Evolutionary conservation across 23 tunicate species (phyloP), one percentile per base, ranked within the genome.

Genomic region (Styela plicata): DNA sequence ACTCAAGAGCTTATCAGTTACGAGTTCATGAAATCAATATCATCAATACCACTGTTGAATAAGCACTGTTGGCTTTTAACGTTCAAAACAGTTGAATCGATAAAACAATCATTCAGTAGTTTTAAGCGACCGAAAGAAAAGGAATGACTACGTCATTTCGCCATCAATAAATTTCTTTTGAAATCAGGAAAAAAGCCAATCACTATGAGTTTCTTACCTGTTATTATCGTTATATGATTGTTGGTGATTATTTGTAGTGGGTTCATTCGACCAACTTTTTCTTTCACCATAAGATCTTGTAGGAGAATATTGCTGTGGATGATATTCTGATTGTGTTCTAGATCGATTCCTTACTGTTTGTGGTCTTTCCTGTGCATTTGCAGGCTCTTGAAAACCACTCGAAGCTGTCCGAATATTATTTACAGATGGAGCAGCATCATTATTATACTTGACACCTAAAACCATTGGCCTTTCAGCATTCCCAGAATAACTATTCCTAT

Each of bases 381-480:
- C 10, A 5, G 57, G 57, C 57, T 44, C 57, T 44, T 7, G 29
- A 71, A 28, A 30, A 34, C 2, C 29, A 71, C 77, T 71, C 29
- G 35, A 36, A 3, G 77, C 36, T 16, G 26, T 34, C 34, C 29
- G 32, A 26, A 16, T 34, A 17, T 34, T 34, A 18, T 26, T 34
- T 16, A 71, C 16, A 7, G 77, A 19, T 22, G 53, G 63, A 52
- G 30, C 81, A 76, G 64, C 18, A 24, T 76, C 81, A 36, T 76
- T 69, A 76, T 76, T 76, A 57, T 33, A 76, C 31, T 76, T 76
- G 69, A 76, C 81, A 44, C 63, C 81, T 21, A 76, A 19, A 1
- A 76, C 66, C 65, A 76, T 25, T 0, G 81, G 81, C 26, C 81
- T 36, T 22, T 76, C 81, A 24, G 16, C 31, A 25, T 67, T 29